phyloP scores from a whole-genome alignment of 2,113 vertebrate genomes.

The Progne subis region DNA sequence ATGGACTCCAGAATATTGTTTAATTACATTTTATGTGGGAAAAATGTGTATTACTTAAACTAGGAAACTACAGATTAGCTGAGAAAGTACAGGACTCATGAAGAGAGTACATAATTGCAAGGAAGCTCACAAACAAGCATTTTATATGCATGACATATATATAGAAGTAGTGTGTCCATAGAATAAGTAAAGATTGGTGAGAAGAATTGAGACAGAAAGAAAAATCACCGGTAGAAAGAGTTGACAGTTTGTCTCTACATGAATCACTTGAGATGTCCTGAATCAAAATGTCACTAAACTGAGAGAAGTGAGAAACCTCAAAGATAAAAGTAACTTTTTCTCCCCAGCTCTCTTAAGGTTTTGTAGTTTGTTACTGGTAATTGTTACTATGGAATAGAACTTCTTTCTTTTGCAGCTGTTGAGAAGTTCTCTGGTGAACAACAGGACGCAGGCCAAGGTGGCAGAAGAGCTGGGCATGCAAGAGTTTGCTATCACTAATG shows the following conservation, averaged over 20 bases:
- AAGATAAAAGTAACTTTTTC: neutral
- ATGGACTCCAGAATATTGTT: neutral
- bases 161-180: neutral
- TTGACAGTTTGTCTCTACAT: neutral
- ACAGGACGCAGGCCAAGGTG: constrained; percentile 97
- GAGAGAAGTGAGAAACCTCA: neutral
- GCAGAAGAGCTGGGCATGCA: constrained; percentile 98
- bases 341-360: neutral
- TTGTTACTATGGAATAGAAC: neutral
- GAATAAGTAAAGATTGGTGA: neutral
- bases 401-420: constrained; percentile 80
- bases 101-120: neutral
- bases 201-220: neutral
- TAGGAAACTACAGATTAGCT: neutral
- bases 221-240: neutral
- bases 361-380: neutral
- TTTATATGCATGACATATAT: neutral
- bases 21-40: neutral
- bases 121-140: neutral
- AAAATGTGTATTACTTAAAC: neutral
- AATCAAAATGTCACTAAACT: neutral
- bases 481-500: constrained; percentile 97
- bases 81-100: neutral
- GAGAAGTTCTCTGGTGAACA: constrained; percentile 96
- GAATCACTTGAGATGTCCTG: neutral